A percentile compares a stretch with the other conserved stretches of the same genome.
These are phyloP conservation scores for Chelon labrosus DNA, from an alignment of 2,797 vertebrate species.

Conservation along the genomic window DNA sequence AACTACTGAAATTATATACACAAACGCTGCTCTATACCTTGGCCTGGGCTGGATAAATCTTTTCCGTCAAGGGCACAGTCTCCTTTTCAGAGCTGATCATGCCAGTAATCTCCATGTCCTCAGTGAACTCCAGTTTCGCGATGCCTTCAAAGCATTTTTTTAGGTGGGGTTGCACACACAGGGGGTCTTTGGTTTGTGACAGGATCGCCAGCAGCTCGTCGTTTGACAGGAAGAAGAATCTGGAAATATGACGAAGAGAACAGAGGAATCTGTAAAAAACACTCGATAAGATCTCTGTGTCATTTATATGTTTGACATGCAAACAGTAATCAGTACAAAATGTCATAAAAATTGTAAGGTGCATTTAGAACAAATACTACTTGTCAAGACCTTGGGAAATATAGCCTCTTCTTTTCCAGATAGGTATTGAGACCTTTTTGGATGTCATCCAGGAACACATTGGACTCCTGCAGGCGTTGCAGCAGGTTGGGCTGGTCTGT, in stretches of 20 bases:
- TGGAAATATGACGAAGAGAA: conserved; percentile 55
- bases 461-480: conserved; percentile 89
- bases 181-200: conserved; percentile 95
- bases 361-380: background rate
- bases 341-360: background rate
- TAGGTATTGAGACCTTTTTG: conserved; percentile 93
- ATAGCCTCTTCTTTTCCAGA: conserved; percentile 94
- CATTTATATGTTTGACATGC: background rate
- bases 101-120: conserved; percentile 87
- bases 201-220: conserved; percentile 95
- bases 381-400: conserved; percentile 90
- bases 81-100: conserved; percentile 97
- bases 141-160: conserved; percentile 98
- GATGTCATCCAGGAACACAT: conserved; percentile 90
- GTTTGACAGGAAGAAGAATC: conserved; percentile 96
- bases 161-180: conserved; percentile 93
- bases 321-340: background rate
- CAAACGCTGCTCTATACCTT: conserved; percentile 79
- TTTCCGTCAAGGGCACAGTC: conserved; percentile 86
- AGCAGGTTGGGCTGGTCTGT: conserved; percentile 91
- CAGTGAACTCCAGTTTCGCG: conserved; percentile 90
- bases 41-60: conserved; percentile 88
- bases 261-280: conserved; percentile 3
- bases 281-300: background rate
- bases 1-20: background rate